These are phyloP conservation scores for Cottoperca gobio DNA, from an alignment of 2,797 vertebrate species.

Conservation along the genomic window DNA sequence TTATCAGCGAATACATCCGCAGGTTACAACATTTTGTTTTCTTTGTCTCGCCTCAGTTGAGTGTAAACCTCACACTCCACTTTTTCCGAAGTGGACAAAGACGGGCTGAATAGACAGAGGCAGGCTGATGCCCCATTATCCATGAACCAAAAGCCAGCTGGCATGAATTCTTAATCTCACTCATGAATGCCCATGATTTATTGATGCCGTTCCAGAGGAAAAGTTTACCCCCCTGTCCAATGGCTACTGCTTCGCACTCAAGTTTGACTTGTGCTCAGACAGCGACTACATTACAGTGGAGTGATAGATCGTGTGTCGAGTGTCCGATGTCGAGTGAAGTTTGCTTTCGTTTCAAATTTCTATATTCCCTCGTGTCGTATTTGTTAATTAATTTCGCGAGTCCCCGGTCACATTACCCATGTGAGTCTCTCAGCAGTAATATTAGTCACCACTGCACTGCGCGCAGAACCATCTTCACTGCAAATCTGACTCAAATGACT, in stretches of 20 bases:
- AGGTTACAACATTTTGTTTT: constrained; percentile 12
- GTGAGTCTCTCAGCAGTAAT: constrained; percentile 27
- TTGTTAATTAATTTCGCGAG: constrained; percentile 27
- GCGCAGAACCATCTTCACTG: constrained; percentile 46
- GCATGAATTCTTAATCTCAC: constrained; percentile 85
- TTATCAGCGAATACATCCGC: constrained; percentile 1
- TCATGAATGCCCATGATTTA: constrained; percentile 82
- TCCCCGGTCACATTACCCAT: constrained; percentile 19
- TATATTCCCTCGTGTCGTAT: constrained; percentile 1
- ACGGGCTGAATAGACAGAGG: constrained; percentile 45
- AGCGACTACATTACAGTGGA: constrained; percentile 47
- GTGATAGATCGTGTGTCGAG: constrained; percentile 63
- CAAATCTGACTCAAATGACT: constrained; percentile 74
- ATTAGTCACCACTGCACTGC: constrained; percentile 52
- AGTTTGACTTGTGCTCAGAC: constrained; percentile 54
- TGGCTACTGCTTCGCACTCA: constrained; percentile 51
- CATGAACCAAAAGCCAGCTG: constrained; percentile 75
- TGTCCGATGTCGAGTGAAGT: constrained; percentile 54
- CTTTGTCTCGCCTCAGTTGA: constrained; percentile 31
- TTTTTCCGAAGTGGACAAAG: constrained; percentile 58
- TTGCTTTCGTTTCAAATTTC: constrained; percentile 50
- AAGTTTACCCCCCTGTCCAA: constrained; percentile 68
- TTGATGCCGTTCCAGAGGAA: constrained; percentile 78
- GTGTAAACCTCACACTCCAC: neutral
- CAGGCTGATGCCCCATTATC: constrained; percentile 50